phyloP scores from a whole-genome alignment of 2,113 vertebrate species.

The Dissostichus mawsoni region DNA sequence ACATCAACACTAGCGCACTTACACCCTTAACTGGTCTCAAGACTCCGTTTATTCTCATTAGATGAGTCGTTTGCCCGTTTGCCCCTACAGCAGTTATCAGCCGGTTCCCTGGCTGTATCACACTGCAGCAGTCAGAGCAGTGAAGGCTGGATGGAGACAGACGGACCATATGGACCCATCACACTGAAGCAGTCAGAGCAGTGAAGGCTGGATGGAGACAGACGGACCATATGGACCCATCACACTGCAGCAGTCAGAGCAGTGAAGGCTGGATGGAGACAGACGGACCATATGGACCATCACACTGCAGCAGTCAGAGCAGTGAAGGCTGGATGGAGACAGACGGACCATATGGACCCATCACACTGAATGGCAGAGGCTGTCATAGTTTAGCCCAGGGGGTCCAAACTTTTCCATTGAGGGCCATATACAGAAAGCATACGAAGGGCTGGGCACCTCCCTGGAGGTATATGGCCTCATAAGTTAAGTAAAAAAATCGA shows the following conservation, averaged over 20 bases:
- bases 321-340: background rate
- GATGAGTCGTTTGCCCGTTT: background rate
- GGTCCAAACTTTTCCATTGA: too few species aligned
- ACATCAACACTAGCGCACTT: conserved; percentile 16
- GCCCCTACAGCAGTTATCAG: background rate
- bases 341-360: background rate
- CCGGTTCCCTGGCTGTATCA: background rate
- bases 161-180: background rate
- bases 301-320: too few species aligned
- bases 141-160: background rate
- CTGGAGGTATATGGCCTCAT: too few species aligned
- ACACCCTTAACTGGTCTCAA: conserved; percentile 15
- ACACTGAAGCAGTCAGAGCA: background rate
- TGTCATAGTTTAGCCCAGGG: too few species aligned
- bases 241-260: too few species aligned
- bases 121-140: background rate
- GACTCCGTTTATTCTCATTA: conserved; percentile 27
- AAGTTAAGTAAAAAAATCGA: too few species aligned
- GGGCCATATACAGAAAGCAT: too few species aligned
- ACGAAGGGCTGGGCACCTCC: too few species aligned
- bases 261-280: background rate
- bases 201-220: background rate
- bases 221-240: background rate
- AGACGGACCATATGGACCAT: conserved; percentile 5
- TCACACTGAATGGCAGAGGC: too few species aligned